Evolutionary conservation across 2,113 vertebrate genomes (phyloP).

Genomic region (Aphelocoma coerulescens): DNA sequence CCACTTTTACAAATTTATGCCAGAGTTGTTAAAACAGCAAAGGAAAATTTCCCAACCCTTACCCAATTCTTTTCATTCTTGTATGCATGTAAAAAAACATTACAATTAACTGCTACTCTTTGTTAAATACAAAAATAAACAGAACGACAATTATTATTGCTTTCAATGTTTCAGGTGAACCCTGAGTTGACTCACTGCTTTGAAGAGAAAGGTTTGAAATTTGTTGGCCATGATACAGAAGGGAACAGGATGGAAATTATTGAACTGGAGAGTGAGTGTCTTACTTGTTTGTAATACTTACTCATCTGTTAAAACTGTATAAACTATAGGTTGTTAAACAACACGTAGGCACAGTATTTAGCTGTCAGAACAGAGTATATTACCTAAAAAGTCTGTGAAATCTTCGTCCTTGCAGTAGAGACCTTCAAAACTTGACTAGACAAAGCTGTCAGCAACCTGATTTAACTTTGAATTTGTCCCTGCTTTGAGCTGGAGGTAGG

Average conservation of each 20-base stretch:
- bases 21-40: not conserved
- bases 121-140: not conserved
- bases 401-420: not conserved
- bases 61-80: not conserved
- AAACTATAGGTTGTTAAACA: not conserved
- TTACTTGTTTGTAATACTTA: not conserved
- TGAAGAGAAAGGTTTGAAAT: conserved; percentile 76
- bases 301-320: not conserved
- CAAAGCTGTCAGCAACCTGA: not conserved
- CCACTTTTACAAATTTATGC: not conserved
- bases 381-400: not conserved
- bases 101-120: not conserved
- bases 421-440: not conserved
- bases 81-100: not conserved
- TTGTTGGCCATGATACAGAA: conserved; percentile 74
- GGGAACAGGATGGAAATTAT: conserved; percentile 79
- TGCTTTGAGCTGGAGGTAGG: not conserved
- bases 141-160: not conserved
- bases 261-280: conserved; percentile 75
- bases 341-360: not conserved
- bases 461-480: not conserved
- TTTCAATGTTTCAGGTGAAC: conserved; percentile 71
- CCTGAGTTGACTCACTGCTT: conserved; percentile 71
- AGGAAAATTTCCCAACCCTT: not conserved
- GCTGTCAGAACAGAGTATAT: not conserved